Evolutionary conservation across 92 coral and sea anemone genomes (phyloP).

Genomic region (Umimayanthus kanabou): DNA sequence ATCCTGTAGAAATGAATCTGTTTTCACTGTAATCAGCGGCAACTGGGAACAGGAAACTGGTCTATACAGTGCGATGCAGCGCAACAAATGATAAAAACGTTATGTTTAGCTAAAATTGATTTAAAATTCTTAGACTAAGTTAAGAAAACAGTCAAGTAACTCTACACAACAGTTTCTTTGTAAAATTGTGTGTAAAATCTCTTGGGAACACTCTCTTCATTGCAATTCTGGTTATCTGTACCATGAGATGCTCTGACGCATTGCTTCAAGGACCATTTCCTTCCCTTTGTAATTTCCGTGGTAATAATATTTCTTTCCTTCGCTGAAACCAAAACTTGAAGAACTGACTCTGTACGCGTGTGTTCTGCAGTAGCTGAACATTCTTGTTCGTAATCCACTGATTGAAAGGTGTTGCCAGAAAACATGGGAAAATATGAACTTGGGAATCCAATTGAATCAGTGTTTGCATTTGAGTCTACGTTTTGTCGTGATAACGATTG

Average conservation of each 20-base stretch:
- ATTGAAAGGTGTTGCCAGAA: background rate
- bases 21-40: no score
- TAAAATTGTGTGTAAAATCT: no score
- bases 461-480: background rate
- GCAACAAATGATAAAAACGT: no score
- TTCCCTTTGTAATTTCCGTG: background rate
- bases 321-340: background rate
- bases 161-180: slow-evolving; percentile 21
- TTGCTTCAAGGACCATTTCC: background rate
- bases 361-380: background rate
- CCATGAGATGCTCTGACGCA: no score
- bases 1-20: no score
- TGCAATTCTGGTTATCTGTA: background rate
- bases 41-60: no score
- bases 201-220: background rate
- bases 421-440: background rate
- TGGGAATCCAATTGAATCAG: background rate
- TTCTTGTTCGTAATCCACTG: background rate
- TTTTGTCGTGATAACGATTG: background rate
- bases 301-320: background rate
- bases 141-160: no score
- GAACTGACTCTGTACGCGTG: background rate
- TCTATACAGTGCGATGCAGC: no score
- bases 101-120: no score
- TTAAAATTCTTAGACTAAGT: no score